Evolutionary conservation across 2,888 invertebrate genomes (phyloP), one percentile per base, ranked within the genome.

Genomic region (Craniophora ligustri): DNA sequence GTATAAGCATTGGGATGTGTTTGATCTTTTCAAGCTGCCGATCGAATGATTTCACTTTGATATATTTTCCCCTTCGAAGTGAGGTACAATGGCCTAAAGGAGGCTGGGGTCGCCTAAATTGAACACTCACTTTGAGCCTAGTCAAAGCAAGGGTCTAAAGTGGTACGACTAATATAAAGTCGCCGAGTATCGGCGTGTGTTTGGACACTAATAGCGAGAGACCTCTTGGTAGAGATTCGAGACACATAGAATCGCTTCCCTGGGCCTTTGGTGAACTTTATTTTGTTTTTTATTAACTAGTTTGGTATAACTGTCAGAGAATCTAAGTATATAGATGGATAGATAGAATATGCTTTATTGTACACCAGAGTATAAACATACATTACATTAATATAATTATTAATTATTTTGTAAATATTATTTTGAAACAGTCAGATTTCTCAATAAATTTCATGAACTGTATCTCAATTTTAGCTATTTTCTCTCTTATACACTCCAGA

Each of bases 11-110:
- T 54, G 76, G 42, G 45, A 60, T 71, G 81, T 80, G 85, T 91
- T 91, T 91, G 92, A 91, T 92, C 91, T 91, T 92, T 92, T 90
- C 88, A 87, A 88, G 89, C 60, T 86, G 81, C 79, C 88, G 79
- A 89, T 90, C 85, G 87, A 88, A 79, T 79, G 83, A 79, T 71
- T 86, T 78, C 68, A 78, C 91, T 92, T 91, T 91, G 90, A 91
- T 87, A 87, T 88, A 75, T 84, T 81, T 85, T 86, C 88, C 87
- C 85, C 79, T 75, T 76, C 73, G 71, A 48, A 69, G 53, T 48
- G 34, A 46, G 46, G 72, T 71, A 89, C 88, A 88, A 89, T 88
- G 74, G 81, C 35, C 69, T 75, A 78, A 78, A 80, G 79, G 73
- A 78, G 75, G 67, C 66, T 75, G 65, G 79, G 85, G 82, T 81